Percentiles rank a stretch among this genome's conserved stretches.
Evolutionary conservation across 2,888 invertebrate species (phyloP).

Genomic region (Orthosia gothica): DNA sequence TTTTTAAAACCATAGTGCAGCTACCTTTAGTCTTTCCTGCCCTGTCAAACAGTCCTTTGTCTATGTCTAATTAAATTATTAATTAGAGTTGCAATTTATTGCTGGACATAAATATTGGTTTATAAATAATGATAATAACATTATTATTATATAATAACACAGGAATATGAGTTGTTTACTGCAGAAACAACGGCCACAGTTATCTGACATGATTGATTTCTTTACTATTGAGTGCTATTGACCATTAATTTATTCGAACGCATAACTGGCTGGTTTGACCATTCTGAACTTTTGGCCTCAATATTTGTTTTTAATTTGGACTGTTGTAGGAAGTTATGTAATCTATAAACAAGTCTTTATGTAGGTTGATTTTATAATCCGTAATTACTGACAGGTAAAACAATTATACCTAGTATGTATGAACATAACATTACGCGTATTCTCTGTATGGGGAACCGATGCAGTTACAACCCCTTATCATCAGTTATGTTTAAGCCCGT

Average conservation of each 20-base stretch:
- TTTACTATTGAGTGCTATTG: constrained; percentile 46
- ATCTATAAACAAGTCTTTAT: constrained; percentile 18
- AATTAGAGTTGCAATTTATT: constrained; percentile 38
- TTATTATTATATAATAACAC: constrained; percentile 27
- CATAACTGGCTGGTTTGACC: constrained; percentile 41
- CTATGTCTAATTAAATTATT: constrained; percentile 9
- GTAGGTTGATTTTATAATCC: constrained; percentile 11
- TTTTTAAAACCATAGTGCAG: neutral
- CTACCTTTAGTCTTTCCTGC: neutral
- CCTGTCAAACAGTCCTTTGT: constrained; percentile 8
- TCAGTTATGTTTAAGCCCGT: neutral
- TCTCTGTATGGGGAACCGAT: neutral
- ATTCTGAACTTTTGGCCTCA: constrained; percentile 39
- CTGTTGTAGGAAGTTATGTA: constrained; percentile 34
- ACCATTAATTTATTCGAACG: constrained; percentile 42
- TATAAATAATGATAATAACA: constrained; percentile 42
- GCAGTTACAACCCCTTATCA: neutral
- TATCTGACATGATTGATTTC: constrained; percentile 54
- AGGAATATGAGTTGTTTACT: constrained; percentile 51
- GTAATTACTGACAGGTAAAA: neutral
- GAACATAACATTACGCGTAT: neutral
- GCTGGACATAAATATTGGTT: constrained; percentile 26
- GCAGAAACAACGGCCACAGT: constrained; percentile 16
- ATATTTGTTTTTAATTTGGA: constrained; percentile 35
- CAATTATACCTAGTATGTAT: neutral